phyloP scores from a whole-genome alignment of 2,797 vertebrate species.

The Choloepus didactylus region DNA sequence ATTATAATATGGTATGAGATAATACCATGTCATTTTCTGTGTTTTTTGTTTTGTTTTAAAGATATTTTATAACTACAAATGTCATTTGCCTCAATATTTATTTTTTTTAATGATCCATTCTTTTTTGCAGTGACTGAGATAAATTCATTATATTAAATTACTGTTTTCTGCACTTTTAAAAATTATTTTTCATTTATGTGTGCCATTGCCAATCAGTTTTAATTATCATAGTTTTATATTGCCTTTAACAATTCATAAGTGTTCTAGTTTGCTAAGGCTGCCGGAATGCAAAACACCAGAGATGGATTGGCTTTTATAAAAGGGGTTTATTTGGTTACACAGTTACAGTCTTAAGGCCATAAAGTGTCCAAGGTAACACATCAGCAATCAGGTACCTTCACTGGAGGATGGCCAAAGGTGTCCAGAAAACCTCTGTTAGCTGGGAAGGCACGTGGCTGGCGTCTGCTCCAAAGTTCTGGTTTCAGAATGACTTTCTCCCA shows the following conservation, averaged over 20 bases:
- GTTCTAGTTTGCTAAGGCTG: too few species aligned
- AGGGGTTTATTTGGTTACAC: too few species aligned
- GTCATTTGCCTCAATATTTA: neutral
- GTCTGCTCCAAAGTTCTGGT: too few species aligned
- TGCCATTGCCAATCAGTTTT: neutral
- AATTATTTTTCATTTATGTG: neutral
- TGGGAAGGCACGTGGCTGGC: too few species aligned
- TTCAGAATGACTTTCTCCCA: too few species aligned
- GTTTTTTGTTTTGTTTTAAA: neutral
- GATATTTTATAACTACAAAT: slow-evolving; percentile 17
- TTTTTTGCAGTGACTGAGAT: neutral
- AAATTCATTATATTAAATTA: slow-evolving; percentile 16
- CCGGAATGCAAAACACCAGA: too few species aligned
- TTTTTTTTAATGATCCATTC: neutral
- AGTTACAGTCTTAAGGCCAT: too few species aligned
- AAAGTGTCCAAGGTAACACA: too few species aligned
- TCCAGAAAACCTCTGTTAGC: too few species aligned
- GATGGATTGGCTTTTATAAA: too few species aligned
- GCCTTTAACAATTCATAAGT: neutral
- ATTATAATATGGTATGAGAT: neutral
- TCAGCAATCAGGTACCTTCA: too few species aligned
- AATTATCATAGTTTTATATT: neutral
- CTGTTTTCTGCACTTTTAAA: neutral
- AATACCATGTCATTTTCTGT: neutral
- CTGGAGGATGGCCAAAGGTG: too few species aligned